Conservation (phyloP, 30 jellyfish, hydroid and myxozoan species). For the Nemopilema nomurai region DNA sequence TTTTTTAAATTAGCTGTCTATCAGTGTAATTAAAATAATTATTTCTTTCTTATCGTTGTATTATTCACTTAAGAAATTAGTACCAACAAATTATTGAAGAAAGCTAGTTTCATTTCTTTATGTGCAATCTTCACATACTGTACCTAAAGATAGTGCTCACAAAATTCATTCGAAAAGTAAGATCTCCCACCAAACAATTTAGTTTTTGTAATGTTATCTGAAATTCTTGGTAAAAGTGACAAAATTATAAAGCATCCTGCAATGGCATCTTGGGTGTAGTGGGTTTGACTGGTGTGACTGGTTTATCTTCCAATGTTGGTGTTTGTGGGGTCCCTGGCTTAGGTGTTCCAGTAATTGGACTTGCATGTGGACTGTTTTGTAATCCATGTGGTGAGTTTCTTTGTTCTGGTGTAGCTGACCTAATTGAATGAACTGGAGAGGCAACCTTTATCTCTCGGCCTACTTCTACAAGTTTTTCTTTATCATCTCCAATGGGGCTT, state of each 20-base stretch:
- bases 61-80: too few relatives aligned
- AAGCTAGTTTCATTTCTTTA: too few relatives aligned
- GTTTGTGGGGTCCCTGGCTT: constrained; percentile 31
- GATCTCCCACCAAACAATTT: too few relatives aligned
- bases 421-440: constrained; percentile 17
- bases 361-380: constrained; percentile 15
- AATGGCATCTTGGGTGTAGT: constrained; percentile 29
- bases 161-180: too few relatives aligned
- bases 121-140: too few relatives aligned
- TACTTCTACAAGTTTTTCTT: constrained; percentile 29
- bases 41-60: too few relatives aligned
- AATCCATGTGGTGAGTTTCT: constrained; percentile 13
- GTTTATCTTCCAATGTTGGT: constrained; percentile 36
- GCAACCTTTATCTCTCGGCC: constrained; percentile 45
- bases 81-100: too few relatives aligned
- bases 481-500: constrained; percentile 17
- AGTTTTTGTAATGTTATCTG: too few relatives aligned
- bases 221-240: too few relatives aligned
- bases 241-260: background rate
- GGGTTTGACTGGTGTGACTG: constrained; percentile 31
- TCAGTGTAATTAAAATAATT: too few relatives aligned
- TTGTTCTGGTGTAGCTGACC: constrained; percentile 30
- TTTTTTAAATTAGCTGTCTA: too few relatives aligned
- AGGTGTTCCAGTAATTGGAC: constrained; percentile 35
- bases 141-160: too few relatives aligned